phyloP scores from a whole-genome alignment of 2,888 invertebrate species.

The Lamproptera curius region DNA sequence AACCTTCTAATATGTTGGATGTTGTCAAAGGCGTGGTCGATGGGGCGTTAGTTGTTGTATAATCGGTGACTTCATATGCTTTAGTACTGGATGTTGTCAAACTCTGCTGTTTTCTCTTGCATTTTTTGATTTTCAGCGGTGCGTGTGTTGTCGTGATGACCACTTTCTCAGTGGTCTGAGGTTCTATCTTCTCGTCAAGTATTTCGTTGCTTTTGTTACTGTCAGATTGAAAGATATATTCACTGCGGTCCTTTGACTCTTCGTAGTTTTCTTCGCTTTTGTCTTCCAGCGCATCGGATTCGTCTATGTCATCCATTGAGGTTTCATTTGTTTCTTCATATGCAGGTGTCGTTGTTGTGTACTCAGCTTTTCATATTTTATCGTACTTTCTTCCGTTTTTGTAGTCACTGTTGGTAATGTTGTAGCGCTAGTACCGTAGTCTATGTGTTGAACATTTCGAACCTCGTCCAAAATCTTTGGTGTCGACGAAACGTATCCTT shows the following conservation, averaged over 20 bases:
- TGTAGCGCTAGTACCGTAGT: slow-evolving; percentile 33
- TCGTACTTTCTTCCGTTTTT: slow-evolving; percentile 19
- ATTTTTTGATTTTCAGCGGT: slow-evolving; percentile 56
- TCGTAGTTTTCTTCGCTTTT: slow-evolving; percentile 24
- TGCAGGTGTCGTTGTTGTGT: slow-evolving; percentile 1
- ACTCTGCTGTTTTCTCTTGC: slow-evolving; percentile 60
- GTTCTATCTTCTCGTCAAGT: slow-evolving; percentile 33
- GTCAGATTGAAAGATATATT: slow-evolving; percentile 48
- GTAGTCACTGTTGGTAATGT: slow-evolving; percentile 25
- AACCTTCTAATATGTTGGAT: slow-evolving; percentile 49
- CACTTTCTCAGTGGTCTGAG: slow-evolving; percentile 36
- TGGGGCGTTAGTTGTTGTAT: slow-evolving; percentile 30
- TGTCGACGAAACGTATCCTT: slow-evolving; percentile 51
- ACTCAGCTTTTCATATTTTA: not conserved
- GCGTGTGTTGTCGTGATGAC: slow-evolving; percentile 35
- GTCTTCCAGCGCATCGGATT: slow-evolving; percentile 27
- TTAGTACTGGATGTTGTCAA: slow-evolving; percentile 30
- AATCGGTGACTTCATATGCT: slow-evolving; percentile 28
- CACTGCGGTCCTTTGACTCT: slow-evolving; percentile 46
- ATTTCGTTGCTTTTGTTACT: slow-evolving; percentile 36
- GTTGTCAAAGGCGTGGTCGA: slow-evolving; percentile 37
- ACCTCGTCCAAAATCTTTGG: slow-evolving; percentile 37
- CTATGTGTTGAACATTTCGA: slow-evolving; percentile 38
- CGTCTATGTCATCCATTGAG: slow-evolving; percentile 28
- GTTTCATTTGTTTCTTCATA: slow-evolving; percentile 15